These are phyloP conservation scores for Rhinella marina DNA, from an alignment of 2,797 vertebrate species.

Conservation along the genomic window DNA sequence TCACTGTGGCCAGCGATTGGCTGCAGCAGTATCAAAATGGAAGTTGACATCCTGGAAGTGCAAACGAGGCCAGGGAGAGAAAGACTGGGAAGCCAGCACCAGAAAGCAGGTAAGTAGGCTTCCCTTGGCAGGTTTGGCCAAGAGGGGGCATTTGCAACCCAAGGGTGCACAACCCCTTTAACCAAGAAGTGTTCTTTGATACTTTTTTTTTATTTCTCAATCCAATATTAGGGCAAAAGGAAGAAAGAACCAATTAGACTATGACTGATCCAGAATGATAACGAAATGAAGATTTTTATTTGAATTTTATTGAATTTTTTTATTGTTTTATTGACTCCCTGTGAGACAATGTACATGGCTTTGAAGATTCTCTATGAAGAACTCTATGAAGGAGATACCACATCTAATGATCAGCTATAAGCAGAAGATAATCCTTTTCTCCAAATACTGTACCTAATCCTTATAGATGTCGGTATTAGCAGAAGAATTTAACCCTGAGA, in stretches of 20 bases:
- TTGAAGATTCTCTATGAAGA: neutral
- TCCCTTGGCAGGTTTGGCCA: too few relatives aligned
- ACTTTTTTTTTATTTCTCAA: neutral
- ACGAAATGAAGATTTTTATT: neutral
- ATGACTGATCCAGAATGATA: neutral
- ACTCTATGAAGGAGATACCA: too few relatives aligned
- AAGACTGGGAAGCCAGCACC: too few relatives aligned
- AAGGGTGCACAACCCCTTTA: neutral
- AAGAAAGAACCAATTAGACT: neutral
- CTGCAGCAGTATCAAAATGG: too few relatives aligned
- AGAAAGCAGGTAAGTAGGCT: too few relatives aligned
- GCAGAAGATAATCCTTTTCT: neutral
- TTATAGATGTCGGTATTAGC: conserved; percentile 11
- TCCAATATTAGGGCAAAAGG: neutral
- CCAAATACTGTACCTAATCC: neutral
- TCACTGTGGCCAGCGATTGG: too few relatives aligned
- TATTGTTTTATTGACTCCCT: neutral
- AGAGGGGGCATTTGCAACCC: too few relatives aligned
- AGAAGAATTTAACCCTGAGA: conserved; percentile 2
- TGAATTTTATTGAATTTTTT: too few relatives aligned
- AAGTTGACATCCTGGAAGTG: too few relatives aligned
- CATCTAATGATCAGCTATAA: neutral
- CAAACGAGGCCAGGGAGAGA: too few relatives aligned
- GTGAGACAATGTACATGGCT: neutral
- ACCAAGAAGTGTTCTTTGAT: neutral